Evolutionary conservation across 2,888 invertebrate species (phyloP).

Genomic region (Torymus aiolomorphi): DNA sequence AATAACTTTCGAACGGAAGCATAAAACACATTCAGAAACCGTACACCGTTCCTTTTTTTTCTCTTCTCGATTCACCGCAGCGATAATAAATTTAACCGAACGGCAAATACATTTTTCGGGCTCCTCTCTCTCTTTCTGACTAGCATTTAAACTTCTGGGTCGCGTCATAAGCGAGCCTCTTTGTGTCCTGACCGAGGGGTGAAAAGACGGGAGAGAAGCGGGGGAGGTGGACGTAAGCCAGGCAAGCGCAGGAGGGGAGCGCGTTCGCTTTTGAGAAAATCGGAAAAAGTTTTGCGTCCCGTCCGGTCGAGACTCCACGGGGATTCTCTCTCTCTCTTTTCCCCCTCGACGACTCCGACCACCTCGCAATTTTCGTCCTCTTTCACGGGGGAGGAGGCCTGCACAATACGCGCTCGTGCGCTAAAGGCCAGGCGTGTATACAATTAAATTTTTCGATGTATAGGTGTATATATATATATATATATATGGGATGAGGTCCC

Average conservation of each 20-base stretch:
- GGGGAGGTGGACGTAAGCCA: conserved; percentile 7
- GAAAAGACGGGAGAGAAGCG: conserved; percentile 31
- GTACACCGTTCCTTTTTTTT: no score
- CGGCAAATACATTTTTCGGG: not conserved
- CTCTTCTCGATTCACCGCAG: no score
- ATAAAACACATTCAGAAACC: not conserved
- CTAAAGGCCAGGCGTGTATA: conserved; percentile 14
- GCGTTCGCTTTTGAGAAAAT: conserved; percentile 47
- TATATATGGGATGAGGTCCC: not conserved
- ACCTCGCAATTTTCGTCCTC: conserved; percentile 38
- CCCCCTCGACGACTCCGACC: not conserved
- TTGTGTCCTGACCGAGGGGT: conserved; percentile 11
- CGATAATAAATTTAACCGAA: no score
- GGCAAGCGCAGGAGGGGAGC: not conserved
- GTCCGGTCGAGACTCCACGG: conserved; percentile 8
- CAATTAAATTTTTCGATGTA: conserved; percentile 41
- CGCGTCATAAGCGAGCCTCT: conserved; percentile 19
- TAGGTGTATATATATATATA: not conserved
- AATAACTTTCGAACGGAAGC: not conserved
- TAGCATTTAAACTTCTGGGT: conserved; percentile 7
- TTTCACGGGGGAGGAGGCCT: not conserved
- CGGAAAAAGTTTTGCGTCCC: conserved; percentile 51
- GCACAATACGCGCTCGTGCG: not conserved
- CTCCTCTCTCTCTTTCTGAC: not conserved
- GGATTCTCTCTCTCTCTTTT: not conserved